A percentile compares a stretch with the other conserved stretches of the same genome.
These are phyloP conservation scores for Tipula unca DNA, from an alignment of 2,888 invertebrate genomes.

Conservation along the genomic window DNA sequence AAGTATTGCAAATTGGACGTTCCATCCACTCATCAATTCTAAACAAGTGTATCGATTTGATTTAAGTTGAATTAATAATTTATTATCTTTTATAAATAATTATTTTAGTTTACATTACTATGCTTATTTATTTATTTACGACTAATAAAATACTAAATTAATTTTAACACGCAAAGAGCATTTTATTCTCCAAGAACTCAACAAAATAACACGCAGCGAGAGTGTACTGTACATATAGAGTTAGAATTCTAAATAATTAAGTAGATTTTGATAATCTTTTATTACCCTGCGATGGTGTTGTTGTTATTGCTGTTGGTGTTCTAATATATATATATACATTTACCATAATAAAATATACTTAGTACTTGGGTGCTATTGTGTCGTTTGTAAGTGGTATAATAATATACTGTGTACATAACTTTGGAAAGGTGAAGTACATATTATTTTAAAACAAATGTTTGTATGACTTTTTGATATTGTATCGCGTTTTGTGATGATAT, in stretches of 20 bases:
- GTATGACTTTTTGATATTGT: neutral
- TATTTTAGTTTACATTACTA: too few relatives aligned
- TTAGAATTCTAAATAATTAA: neutral
- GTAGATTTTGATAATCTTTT: neutral
- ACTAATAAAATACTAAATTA: too few relatives aligned
- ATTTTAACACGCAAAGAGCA: neutral
- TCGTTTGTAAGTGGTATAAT: neutral
- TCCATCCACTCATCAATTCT: too few relatives aligned
- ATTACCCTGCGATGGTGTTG: neutral
- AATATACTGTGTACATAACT: neutral
- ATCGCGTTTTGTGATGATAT: neutral
- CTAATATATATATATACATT: neutral
- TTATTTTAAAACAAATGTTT: neutral
- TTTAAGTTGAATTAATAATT: too few relatives aligned
- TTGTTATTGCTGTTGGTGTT: neutral
- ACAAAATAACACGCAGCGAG: neutral
- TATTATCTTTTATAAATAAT: too few relatives aligned
- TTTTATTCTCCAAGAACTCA: neutral
- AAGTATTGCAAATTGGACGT: too few relatives aligned
- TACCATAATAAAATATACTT: neutral
- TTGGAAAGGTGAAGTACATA: neutral
- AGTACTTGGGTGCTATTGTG: neutral
- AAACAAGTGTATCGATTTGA: too few relatives aligned
- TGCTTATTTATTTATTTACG: too few relatives aligned
- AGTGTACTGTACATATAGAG: neutral